Base-by-base conservation (phyloP, 92 coral and sea anemone genomes). In the Anthopleura xanthogrammica region DNA sequence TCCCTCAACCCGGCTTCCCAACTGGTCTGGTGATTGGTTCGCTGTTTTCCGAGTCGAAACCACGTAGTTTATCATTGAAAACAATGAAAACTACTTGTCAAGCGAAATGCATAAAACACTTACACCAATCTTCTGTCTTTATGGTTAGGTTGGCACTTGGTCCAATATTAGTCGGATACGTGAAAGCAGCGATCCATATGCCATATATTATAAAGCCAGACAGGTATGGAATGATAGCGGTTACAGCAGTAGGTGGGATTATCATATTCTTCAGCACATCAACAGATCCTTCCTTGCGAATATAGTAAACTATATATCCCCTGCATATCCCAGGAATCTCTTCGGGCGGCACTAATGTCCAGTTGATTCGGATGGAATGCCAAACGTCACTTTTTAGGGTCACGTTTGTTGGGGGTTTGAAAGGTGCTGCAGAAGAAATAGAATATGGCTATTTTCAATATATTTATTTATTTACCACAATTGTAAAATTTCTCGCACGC, bases 221-320 rank as follows among this genome's bases (percentile, higher is more conserved):
- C 4, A 85, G 78, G 41, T 79, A 48, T 43, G 83, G 52, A 16
- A 85, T 70, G 12, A 79, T 48, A 24, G 40, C 54, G 3, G 77
- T 79, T 5, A 39, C 71, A 20, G 83, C 82, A 41, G 48, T 55
- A 20, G 83, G 24, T 36, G 83, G 52, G 3, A 71, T 71, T 7
- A 77, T 78, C 52, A 78, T 41, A 29, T 72, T 85, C 78, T 52
- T 78, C 41, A 54, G 48, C 19, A 52, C 82, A 19, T 70, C 88
- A 20, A 50, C 58, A 7, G 79, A 73, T 12, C 85, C 85, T 29
- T 83, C 84, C 39, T 88, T 79, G 7, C 88, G 82, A n/a, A 84
- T 77, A 77, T 89, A 89, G 43, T 56, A 46, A 1, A 92, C 56
- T 55, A 85, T 88, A 68, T 89, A 92, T 72, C 95, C 95, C 55